A percentile compares a stretch with the other conserved stretches of the same genome.
Conservation (phyloP, 2,113 vertebrate genomes). For the Heterocephalus glaber region DNA sequence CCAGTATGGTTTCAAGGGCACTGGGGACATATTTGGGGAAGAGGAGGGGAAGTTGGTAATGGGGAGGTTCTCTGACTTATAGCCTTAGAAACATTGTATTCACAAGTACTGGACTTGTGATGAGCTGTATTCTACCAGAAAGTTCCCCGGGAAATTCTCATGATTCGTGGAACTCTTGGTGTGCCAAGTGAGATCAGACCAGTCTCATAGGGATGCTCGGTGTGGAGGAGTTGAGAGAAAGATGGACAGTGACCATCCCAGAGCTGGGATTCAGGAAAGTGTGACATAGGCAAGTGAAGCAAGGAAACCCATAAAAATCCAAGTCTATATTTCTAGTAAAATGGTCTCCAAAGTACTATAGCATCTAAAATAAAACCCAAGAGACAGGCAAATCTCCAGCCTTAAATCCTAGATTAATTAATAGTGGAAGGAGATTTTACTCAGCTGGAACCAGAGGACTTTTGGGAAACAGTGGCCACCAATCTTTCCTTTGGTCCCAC, state of each 20-base stretch:
- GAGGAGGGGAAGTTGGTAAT: too few species aligned
- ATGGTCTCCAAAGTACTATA: background rate
- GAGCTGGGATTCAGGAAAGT: background rate
- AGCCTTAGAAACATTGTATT: background rate
- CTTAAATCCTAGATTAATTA: slow-evolving; percentile 6
- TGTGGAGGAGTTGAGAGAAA: background rate
- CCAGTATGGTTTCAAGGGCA: background rate
- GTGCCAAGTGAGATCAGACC: background rate
- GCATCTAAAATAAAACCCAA: background rate
- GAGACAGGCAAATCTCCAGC: background rate
- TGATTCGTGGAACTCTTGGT: background rate
- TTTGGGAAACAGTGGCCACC: background rate
- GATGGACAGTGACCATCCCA: too few species aligned
- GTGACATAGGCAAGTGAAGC: background rate
- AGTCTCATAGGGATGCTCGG: background rate
- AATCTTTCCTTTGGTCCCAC: background rate
- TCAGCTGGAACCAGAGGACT: background rate
- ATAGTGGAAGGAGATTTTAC: background rate
- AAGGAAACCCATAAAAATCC: background rate
- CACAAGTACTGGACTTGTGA: background rate
- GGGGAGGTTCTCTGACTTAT: background rate
- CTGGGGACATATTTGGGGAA: background rate
- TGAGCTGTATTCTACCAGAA: background rate
- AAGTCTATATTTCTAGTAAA: background rate
- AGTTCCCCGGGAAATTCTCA: background rate